Base-by-base conservation (phyloP, 1,140 invertebrate genomes). In the Parasteatoda tepidariorum region DNA sequence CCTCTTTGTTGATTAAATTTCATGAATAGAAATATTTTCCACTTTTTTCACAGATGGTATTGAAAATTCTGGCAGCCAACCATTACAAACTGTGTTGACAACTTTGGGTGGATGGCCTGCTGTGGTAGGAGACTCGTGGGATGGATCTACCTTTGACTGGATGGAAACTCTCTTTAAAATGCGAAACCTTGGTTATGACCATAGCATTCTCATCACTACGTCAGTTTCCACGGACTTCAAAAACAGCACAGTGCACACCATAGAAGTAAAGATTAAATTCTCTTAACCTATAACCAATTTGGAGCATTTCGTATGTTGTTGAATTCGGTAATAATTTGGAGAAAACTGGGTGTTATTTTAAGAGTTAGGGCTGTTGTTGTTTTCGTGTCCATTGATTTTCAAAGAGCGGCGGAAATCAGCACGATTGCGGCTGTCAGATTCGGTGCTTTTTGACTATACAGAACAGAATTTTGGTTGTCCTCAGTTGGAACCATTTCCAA, bases 181-280 rank as follows among this genome's bases (percentile, higher is more conserved):
- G 89, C 91, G 94, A 26, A 89, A 90, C 62, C 89, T 91, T 7
- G 96, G 96, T 4, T 96, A 95, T 88, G 95, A 94, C 9, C 93
- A 95, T 57, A 95, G 97, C 88, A 97, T 97, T 87, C 93, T 97
- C 87, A 91, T 98, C n/a, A 95, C 97, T 87, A 95, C 97, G 86
- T 95, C 94, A 38, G 93, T 98, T 73, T 92, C 93, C 3, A 93
- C 95, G 13, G 96, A 98, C 89, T 91, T 96, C 28, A 96, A 95
- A 88, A 97, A 98, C 88, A 87, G 83, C 30, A 94, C 94, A 0
- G 92, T 91, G 84, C 90, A 95, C 71, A 91, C 95, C 38, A 95
- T 97, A 86, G 94, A 97, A 90, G 95, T 96, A 91, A 92, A 94
- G 91, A 67, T 78, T 41, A n/a, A 11, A 48, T 71, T 26, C 18